phyloP scores from a whole-genome alignment of 92 coral and sea anemone genomes.

The Epizoanthus ramosus region DNA sequence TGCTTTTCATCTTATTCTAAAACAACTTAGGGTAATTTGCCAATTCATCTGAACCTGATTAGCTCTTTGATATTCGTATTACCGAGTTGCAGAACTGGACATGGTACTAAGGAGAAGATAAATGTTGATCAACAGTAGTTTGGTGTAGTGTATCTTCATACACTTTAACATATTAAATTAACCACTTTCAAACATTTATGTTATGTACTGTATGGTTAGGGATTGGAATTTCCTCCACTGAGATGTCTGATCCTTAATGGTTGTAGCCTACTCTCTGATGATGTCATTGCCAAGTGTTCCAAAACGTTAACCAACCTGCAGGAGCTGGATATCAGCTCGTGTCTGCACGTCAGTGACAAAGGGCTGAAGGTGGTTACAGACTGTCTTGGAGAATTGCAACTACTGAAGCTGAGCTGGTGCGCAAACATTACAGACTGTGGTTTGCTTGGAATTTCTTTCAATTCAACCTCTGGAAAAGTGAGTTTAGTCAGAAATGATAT shows the following conservation, averaged over 20 bases:
- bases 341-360: constrained; percentile 71
- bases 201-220: background rate
- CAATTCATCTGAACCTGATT: too few species aligned
- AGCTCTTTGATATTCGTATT: too few species aligned
- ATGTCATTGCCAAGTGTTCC: constrained; percentile 51
- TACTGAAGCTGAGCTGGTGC: constrained; percentile 82
- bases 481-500: background rate
- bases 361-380: constrained; percentile 59
- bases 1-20: too few species aligned
- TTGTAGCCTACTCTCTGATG: constrained; percentile 70
- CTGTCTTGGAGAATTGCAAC: constrained; percentile 52
- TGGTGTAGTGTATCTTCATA: too few species aligned
- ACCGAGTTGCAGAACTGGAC: too few species aligned
- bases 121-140: too few species aligned
- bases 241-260: constrained; percentile 74
- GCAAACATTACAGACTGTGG: constrained; percentile 82
- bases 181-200: too few species aligned
- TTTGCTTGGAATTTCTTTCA: constrained; percentile 49
- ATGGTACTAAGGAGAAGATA: too few species aligned
- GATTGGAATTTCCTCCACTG: constrained; percentile 28
- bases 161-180: too few species aligned
- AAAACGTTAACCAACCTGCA: constrained; percentile 58
- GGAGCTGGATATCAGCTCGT: constrained; percentile 84
- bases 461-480: background rate
- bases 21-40: too few species aligned